Base-by-base conservation (phyloP, 2,113 vertebrate species). In the Amphilophus citrinellus region DNA sequence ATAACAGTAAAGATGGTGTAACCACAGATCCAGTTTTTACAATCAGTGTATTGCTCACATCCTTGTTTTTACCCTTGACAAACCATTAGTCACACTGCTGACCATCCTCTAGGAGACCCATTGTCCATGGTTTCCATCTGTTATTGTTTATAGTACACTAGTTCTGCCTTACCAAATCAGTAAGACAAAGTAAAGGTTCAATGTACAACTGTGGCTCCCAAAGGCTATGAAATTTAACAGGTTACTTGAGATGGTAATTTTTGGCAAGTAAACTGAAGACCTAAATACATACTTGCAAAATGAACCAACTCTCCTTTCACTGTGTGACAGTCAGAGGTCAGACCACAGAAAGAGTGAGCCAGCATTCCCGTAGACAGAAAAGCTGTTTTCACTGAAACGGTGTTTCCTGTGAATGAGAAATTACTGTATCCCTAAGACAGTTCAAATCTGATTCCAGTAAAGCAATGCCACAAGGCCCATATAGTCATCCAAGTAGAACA, bases 371-470 rank as follows among this genome's bases (percentile, higher is more conserved):
- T 57, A 80, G 60, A 85, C 80, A 35, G 78, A 18, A 18, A n/a
- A 11, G 62, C 59, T 90, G 88, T 89, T 92, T 93, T 84, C 65
- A 73, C 86, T 77, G 7, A 85, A 82, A 62, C 63, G 44, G 42
- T 20, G 39, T 93, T 77, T 89, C 90, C 90, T 91, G 93, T 86
- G 91, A 94, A 2, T 37, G 63, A 59, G 65, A 79, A 85, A 87
- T 91, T 89, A 27, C 27, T 27, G 27, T 27, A 86, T 86, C 77
- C 68, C 61, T 24, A 75, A 91, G 66, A 84, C 83, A 35, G 63
- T 61, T 61, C 68, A 78, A 89, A 80, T 80, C 71, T 50, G 57
- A 86, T 94, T 93, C 91, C 90, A 73, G 84, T 79, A 91, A 94
- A 89, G 84, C 77, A 42, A 17, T 56, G 50, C 79, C 77, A 60